These are phyloP conservation scores for Pseudomyrmex sp. DNA, from an alignment of 1,140 invertebrate genomes.

Conservation along the genomic window DNA sequence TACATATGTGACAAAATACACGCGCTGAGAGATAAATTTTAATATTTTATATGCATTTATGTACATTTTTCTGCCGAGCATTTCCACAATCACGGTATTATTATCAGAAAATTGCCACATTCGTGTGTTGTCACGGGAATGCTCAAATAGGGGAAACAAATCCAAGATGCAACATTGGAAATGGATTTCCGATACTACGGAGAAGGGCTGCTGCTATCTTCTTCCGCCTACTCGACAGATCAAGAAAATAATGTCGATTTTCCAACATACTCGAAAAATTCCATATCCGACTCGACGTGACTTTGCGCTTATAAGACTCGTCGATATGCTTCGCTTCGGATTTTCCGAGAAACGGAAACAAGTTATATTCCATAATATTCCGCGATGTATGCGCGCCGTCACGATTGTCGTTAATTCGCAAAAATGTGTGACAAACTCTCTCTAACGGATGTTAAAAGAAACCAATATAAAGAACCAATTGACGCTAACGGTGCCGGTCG, in stretches of 20 bases:
- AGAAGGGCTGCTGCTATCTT: slow-evolving; percentile 36
- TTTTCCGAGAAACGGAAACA: slow-evolving; percentile 30
- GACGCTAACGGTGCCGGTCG: background rate
- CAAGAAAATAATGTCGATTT: slow-evolving; percentile 59
- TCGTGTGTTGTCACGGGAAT: slow-evolving; percentile 42
- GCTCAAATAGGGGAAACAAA: slow-evolving; percentile 55
- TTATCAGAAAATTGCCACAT: slow-evolving; percentile 45
- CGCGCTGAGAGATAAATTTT: background rate
- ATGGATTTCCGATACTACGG: slow-evolving; percentile 67
- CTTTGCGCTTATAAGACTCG: slow-evolving; percentile 37
- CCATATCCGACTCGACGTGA: slow-evolving; percentile 52
- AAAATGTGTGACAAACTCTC: background rate
- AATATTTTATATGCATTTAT: background rate
- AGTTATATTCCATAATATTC: slow-evolving; percentile 16
- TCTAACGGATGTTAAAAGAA: slow-evolving; percentile 5
- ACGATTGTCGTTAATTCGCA: background rate
- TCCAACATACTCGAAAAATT: slow-evolving; percentile 49
- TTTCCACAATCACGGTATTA: slow-evolving; percentile 25
- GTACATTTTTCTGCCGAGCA: background rate
- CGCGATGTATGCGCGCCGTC: background rate
- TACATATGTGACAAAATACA: too few species aligned
- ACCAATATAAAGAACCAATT: slow-evolving; percentile 6
- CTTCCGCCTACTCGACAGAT: slow-evolving; percentile 56
- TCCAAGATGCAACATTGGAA: slow-evolving; percentile 69
- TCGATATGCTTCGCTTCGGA: slow-evolving; percentile 18